Percentiles rank a stretch among this genome's conserved stretches.
These are phyloP conservation scores for Rhegmatorhina hoffmannsi DNA, from an alignment of 2,113 vertebrate genomes.

Conservation along the genomic window DNA sequence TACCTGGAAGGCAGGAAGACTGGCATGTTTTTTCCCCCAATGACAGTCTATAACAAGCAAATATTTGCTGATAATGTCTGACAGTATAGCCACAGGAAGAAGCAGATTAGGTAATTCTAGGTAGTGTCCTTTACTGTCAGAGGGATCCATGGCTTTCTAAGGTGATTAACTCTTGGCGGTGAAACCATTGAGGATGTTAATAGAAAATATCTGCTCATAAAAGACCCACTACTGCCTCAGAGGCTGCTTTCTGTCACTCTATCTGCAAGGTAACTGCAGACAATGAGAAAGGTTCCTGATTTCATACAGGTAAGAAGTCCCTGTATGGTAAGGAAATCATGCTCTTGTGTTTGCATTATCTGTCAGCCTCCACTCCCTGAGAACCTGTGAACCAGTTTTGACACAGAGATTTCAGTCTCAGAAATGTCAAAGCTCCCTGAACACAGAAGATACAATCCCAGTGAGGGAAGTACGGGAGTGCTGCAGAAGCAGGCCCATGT, in stretches of 20 bases:
- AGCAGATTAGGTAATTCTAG: constrained; percentile 42
- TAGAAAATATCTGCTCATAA: constrained; percentile 13
- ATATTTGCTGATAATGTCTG: constrained; percentile 67
- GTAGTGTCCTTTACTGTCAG: constrained; percentile 38
- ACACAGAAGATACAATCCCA: not conserved
- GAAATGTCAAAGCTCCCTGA: not conserved
- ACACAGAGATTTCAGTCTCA: not conserved
- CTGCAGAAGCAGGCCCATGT: rapidly evolving
- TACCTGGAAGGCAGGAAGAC: constrained; percentile 51
- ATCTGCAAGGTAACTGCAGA: not conserved
- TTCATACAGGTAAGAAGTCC: not conserved
- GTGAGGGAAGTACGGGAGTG: not conserved
- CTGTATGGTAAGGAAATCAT: not conserved
- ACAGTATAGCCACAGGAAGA: constrained; percentile 59
- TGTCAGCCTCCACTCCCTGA: not conserved
- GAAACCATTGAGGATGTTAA: constrained; percentile 46
- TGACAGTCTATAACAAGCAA: constrained; percentile 60
- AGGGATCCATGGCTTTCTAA: constrained; percentile 27
- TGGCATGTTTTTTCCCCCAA: constrained; percentile 48
- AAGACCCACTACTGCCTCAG: not conserved
- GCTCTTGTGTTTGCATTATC: not conserved
- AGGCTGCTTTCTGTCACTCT: not conserved
- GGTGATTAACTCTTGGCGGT: constrained; percentile 31
- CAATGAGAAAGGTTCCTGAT: not conserved
- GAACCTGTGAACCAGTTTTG: not conserved